These are phyloP conservation scores for Cosmorhoe ocellata DNA, from an alignment of 2,888 invertebrate species.

Conservation along the genomic window DNA sequence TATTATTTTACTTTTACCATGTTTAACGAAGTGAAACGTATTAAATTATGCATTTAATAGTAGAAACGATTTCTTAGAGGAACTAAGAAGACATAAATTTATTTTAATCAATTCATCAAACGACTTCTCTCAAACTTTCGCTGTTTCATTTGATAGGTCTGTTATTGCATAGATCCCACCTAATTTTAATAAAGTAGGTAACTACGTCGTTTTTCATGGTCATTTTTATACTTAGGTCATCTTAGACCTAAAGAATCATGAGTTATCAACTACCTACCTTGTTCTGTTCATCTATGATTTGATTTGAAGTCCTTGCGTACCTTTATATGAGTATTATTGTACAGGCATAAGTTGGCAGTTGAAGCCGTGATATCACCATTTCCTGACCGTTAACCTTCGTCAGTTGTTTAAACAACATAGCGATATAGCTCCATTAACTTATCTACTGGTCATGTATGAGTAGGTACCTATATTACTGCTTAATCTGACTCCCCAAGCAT, in stretches of 20 bases:
- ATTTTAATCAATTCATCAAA: slow-evolving; percentile 33
- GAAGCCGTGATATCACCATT: slow-evolving; percentile 13
- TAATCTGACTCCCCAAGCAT: slow-evolving; percentile 30
- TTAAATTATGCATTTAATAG: slow-evolving; percentile 28
- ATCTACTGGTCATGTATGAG: slow-evolving; percentile 15
- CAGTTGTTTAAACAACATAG: slow-evolving; percentile 16
- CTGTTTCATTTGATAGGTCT: slow-evolving; percentile 2
- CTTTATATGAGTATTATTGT: too few relatives aligned
- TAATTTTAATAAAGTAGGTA: too few relatives aligned
- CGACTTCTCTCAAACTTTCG: slow-evolving; percentile 25
- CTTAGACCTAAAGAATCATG: too few relatives aligned
- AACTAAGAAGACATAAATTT: slow-evolving; percentile 25
- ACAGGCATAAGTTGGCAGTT: neutral
- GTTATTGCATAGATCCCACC: neutral
- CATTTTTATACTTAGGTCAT: too few relatives aligned
- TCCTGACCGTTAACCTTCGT: slow-evolving; percentile 28
- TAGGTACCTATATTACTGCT: slow-evolving; percentile 2
- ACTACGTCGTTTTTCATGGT: too few relatives aligned
- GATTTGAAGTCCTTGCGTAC: too few relatives aligned
- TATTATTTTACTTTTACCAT: neutral
- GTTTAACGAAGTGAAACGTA: slow-evolving; percentile 27
- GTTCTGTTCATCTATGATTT: too few relatives aligned
- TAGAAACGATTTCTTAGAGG: slow-evolving; percentile 20
- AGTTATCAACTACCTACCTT: too few relatives aligned
- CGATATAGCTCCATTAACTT: slow-evolving; percentile 25